Evolutionary conservation across 1,140 invertebrate species (phyloP), one percentile per base, ranked within the genome.

Genomic region (Procambarus virginalis): DNA sequence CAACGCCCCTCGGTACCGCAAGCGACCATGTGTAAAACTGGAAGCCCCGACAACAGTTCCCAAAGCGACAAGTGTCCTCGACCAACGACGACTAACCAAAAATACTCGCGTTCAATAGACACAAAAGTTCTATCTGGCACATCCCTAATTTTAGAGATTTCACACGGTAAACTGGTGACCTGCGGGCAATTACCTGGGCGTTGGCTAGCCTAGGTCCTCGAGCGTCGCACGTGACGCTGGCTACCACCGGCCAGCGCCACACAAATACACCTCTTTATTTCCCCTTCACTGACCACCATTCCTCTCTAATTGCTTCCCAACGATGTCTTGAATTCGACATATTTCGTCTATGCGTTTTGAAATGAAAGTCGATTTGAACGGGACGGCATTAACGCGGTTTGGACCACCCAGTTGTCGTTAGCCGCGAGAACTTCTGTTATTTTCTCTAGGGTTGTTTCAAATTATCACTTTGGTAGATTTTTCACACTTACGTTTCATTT

Each of bases 81-180:
- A n/a, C 20, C 14, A 64, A 64, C 60, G 60, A 64, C 17, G 60
- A 20, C 4, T 17, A 64, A 17, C 60, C 60, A 17, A 64, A 64
- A 64, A 64, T 64, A 10, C 34, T 75, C 70, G 51, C 73, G 9
- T 77, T 73, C 84, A 85, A 77, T 76, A 85, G 58, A 77, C 84
- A 77, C 84, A 85, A 77, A 75, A 73, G 34, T 84, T 60, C 83
- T 55, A 70, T 84, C 83, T 84, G 45, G 51, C 83, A 84, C 83
- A 75, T 84, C 83, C 84, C 77, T 60, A 58, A 76, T 77, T 58
- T 73, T 34, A 51, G 83, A 85, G 84, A 85, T 76, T 85, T 85
- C 84, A 85, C 84, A 85, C 84, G 48, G 51, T n/a, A 85, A 85
- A 85, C 55, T 85, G 84, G 77, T 48, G 77, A 49, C 84, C 51